Evolutionary conservation across 92 coral and sea anemone species (phyloP).

Genomic region (Actinostola sp.): DNA sequence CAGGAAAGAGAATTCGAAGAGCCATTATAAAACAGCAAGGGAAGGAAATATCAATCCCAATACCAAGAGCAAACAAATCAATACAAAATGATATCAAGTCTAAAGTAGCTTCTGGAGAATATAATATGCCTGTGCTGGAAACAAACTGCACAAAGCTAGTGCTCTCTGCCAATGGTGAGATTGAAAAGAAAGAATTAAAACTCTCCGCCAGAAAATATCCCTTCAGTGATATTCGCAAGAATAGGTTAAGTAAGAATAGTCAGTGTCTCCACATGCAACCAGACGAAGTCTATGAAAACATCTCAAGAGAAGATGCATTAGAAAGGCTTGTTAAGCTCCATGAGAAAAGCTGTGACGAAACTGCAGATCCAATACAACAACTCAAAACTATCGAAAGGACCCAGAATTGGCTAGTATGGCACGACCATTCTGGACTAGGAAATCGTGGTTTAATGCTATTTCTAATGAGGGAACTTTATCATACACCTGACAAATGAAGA

Average conservation of each 20-base stretch:
- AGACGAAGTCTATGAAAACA: background rate
- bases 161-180: constrained; percentile 6
- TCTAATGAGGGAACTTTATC: constrained; percentile 20
- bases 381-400: constrained; percentile 9
- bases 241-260: too few relatives aligned
- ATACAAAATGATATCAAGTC: constrained; percentile 4
- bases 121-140: constrained; percentile 14
- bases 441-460: constrained; percentile 34
- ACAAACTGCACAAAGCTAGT: constrained; percentile 17
- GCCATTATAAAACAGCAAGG: constrained; percentile 17
- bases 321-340: background rate
- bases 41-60: constrained; percentile 14
- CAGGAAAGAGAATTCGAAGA: background rate
- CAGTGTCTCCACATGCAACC: too few relatives aligned
- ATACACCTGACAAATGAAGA: constrained; percentile 41
- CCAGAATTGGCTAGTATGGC: constrained; percentile 44
- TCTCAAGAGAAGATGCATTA: background rate
- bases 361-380: too few relatives aligned
- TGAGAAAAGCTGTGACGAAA: background rate
- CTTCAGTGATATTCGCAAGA: constrained; percentile 13
- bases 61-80: background rate
- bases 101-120: constrained; percentile 18
- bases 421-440: constrained; percentile 41
- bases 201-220: constrained; percentile 31
- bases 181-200: constrained; percentile 21